phyloP scores from a whole-genome alignment of 2,888 invertebrate species.

The Belgica antarctica region DNA sequence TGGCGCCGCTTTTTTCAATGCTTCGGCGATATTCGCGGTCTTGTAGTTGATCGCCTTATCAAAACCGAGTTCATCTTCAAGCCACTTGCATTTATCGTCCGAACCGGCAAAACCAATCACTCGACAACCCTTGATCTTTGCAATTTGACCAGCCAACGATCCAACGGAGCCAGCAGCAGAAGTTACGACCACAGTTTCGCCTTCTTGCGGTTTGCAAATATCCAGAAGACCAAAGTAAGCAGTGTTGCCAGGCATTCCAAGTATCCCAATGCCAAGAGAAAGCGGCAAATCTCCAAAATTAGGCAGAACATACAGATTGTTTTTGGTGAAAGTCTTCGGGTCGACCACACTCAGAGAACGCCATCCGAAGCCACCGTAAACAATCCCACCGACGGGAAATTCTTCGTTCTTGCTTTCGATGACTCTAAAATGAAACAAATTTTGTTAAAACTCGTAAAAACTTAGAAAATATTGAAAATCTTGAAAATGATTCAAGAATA shows the following conservation, averaged over 20 bases:
- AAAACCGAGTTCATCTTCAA: constrained; percentile 64
- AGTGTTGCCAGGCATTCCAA: constrained; percentile 57
- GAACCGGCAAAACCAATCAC: constrained; percentile 71
- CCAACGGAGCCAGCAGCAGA: constrained; percentile 75
- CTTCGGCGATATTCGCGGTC: constrained; percentile 57
- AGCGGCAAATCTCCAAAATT: constrained; percentile 49
- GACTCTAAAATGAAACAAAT: constrained; percentile 16
- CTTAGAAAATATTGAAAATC: not conserved
- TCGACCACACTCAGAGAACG: constrained; percentile 39
- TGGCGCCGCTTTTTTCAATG: constrained; percentile 64
- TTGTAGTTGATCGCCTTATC: constrained; percentile 72
- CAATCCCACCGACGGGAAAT: constrained; percentile 33
- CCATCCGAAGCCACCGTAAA: constrained; percentile 41
- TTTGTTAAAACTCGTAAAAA: constrained; percentile 47
- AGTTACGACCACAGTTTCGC: constrained; percentile 68
- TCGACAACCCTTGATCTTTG: constrained; percentile 66
- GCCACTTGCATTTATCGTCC: constrained; percentile 68
- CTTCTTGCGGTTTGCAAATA: constrained; percentile 64
- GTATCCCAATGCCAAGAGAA: constrained; percentile 50
- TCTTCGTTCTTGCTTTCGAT: constrained; percentile 32
- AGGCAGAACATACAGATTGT: constrained; percentile 49
- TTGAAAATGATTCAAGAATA: not conserved
- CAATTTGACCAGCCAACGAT: constrained; percentile 71
- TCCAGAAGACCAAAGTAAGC: constrained; percentile 70
- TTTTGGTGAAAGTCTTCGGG: constrained; percentile 46